Evolutionary conservation across 2,113 vertebrate species (phyloP).

Genomic region (Ancistrus triradiatus): DNA sequence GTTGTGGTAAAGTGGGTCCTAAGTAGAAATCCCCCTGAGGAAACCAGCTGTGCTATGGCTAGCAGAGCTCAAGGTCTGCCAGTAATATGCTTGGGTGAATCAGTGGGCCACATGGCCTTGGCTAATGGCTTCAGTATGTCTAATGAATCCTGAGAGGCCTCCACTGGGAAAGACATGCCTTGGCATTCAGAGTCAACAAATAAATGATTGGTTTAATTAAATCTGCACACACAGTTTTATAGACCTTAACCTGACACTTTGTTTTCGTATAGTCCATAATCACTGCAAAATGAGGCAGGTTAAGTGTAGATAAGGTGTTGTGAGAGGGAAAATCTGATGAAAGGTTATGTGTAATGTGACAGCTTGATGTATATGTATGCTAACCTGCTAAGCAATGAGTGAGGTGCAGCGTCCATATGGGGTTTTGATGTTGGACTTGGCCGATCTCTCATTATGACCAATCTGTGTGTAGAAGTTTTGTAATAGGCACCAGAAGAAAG

Average conservation of each 20-base stretch:
- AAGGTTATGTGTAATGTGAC: background rate
- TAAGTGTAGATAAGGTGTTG: conserved; percentile 2
- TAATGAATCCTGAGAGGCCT: conserved; percentile 41
- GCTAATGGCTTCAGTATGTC: conserved; percentile 50
- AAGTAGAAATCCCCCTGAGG: conserved; percentile 3
- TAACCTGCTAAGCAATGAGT: background rate
- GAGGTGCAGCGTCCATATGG: background rate
- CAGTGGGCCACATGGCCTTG: conserved; percentile 36
- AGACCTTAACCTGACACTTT: conserved; percentile 32
- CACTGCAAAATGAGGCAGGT: background rate
- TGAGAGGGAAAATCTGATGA: background rate
- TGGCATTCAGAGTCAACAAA: conserved; percentile 42
- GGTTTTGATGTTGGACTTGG: too few relatives aligned
- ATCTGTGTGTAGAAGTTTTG: too few relatives aligned
- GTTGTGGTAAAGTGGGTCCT: conserved; percentile 9
- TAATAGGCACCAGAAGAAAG: too few relatives aligned
- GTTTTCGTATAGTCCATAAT: conserved; percentile 35
- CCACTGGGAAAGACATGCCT: conserved; percentile 14
- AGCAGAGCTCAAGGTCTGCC: background rate
- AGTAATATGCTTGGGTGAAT: conserved; percentile 30
- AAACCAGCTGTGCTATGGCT: conserved; percentile 19
- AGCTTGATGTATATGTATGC: background rate
- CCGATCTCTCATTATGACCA: too few relatives aligned
- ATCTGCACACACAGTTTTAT: conserved; percentile 10
- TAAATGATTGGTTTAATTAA: conserved; percentile 40